These are phyloP conservation scores for Ceyx melanurus DNA, from an alignment of 2,113 vertebrate genomes.

Conservation along the genomic window DNA sequence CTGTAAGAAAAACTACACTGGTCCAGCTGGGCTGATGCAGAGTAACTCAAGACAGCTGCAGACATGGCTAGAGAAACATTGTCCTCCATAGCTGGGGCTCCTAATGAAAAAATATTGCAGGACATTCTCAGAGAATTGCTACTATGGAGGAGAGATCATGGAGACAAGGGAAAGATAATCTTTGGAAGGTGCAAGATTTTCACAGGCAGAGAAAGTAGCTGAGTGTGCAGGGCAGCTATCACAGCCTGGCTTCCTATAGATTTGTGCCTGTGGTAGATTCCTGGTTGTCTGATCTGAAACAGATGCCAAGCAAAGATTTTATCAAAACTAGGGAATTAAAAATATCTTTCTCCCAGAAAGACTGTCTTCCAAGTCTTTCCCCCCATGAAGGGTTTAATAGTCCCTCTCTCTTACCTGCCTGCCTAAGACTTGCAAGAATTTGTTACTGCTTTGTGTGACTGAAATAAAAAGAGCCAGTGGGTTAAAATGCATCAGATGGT, in stretches of 20 bases:
- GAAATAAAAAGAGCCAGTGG: background rate
- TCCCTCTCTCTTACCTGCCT: constrained; percentile 8
- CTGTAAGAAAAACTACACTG: constrained; percentile 7
- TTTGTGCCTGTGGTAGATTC: constrained; percentile 41
- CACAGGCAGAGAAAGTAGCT: constrained; percentile 27
- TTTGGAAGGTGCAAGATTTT: constrained; percentile 48
- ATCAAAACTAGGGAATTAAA: constrained; percentile 60
- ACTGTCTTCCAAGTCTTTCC: background rate
- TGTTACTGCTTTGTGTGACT: background rate
- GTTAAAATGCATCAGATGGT: background rate
- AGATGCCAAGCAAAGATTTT: constrained; percentile 23
- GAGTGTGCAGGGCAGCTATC: background rate
- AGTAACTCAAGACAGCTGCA: constrained; percentile 48
- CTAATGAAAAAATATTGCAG: background rate
- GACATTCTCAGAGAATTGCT: background rate
- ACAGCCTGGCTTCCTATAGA: background rate
- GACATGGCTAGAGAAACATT: background rate
- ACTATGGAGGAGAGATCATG: background rate
- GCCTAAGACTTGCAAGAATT: background rate
- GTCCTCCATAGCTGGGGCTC: constrained; percentile 9
- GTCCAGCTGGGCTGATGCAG: constrained; percentile 15
- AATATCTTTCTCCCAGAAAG: background rate
- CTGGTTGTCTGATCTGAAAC: constrained; percentile 37
- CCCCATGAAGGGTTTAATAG: background rate
- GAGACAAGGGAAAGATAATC: constrained; percentile 18